A percentile compares a stretch with the other conserved stretches of the same genome.
Conservation (phyloP, 35 echinoderm and acorn worm genomes). For the Amphiura filiformis region DNA sequence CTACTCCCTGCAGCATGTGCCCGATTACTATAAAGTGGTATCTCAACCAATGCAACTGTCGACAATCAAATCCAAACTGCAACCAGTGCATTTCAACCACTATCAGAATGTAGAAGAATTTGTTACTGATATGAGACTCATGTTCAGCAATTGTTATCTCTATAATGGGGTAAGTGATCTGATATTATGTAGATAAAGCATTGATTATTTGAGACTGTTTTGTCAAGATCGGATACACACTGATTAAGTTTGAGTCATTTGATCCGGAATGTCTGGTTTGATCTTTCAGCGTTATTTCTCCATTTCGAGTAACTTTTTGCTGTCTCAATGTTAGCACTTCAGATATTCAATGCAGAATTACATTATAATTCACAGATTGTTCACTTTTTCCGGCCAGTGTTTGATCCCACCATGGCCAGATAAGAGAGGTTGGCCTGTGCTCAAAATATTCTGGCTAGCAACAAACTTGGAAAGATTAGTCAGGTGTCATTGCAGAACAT, state of each 20-base stretch:
- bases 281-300: too few relatives aligned
- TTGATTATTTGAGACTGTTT: neutral
- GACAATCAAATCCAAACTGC: constrained; percentile 12
- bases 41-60: constrained; percentile 24
- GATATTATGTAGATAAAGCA: neutral
- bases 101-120: constrained; percentile 22
- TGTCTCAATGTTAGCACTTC: too few relatives aligned
- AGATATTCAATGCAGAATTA: too few relatives aligned
- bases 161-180: constrained; percentile 31
- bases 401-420: too few relatives aligned
- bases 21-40: constrained; percentile 25
- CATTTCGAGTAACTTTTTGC: too few relatives aligned
- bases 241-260: neutral
- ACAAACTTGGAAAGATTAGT: too few relatives aligned
- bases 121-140: constrained; percentile 22
- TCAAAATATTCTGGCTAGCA: too few relatives aligned
- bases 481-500: too few relatives aligned
- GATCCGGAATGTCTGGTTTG: neutral
- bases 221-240: neutral
- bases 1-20: constrained; percentile 21
- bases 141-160: constrained; percentile 23
- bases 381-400: too few relatives aligned
- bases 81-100: constrained; percentile 28
- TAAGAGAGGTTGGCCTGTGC: too few relatives aligned
- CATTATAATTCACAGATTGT: too few relatives aligned